Conservation (phyloP, 2,888 invertebrate genomes). For the Chrysodeixis includens region DNA sequence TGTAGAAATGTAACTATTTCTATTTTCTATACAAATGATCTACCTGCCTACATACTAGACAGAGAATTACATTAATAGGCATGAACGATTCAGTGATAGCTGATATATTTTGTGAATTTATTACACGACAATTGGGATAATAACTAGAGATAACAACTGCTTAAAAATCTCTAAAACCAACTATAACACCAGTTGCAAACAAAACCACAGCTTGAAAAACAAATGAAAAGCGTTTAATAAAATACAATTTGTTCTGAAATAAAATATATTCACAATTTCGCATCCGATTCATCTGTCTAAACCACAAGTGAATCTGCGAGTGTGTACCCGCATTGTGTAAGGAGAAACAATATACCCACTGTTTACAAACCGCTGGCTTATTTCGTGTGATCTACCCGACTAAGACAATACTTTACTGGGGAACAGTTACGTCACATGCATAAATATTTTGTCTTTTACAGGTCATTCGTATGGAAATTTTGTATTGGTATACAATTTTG, state of each 20-base stretch:
- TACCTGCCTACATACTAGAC: too few species aligned
- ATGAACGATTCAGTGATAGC: too few species aligned
- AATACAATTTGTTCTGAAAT: not conserved
- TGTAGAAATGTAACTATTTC: not conserved
- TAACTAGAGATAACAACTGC: too few species aligned
- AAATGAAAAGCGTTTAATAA: not conserved
- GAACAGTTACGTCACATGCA: slow-evolving; percentile 51
- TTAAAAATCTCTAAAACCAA: too few species aligned
- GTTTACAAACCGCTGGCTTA: slow-evolving; percentile 69
- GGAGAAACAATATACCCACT: slow-evolving; percentile 72
- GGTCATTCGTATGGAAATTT: not conserved
- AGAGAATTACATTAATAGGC: too few species aligned
- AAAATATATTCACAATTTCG: slow-evolving; percentile 12
- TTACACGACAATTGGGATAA: too few species aligned
- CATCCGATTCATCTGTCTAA: slow-evolving; percentile 24
- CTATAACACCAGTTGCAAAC: not conserved
- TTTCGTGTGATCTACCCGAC: slow-evolving; percentile 64
- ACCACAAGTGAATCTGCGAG: slow-evolving; percentile 35
- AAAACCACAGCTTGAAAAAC: not conserved
- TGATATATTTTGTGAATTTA: too few species aligned
- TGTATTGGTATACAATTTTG: not conserved
- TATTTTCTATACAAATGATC: too few species aligned
- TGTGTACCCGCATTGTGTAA: slow-evolving; percentile 54
- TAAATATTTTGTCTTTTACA: slow-evolving; percentile 23
- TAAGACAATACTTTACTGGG: slow-evolving; percentile 63